Conservation (phyloP, 2,797 vertebrate genomes). For the Pangasius sanitwongsei region DNA sequence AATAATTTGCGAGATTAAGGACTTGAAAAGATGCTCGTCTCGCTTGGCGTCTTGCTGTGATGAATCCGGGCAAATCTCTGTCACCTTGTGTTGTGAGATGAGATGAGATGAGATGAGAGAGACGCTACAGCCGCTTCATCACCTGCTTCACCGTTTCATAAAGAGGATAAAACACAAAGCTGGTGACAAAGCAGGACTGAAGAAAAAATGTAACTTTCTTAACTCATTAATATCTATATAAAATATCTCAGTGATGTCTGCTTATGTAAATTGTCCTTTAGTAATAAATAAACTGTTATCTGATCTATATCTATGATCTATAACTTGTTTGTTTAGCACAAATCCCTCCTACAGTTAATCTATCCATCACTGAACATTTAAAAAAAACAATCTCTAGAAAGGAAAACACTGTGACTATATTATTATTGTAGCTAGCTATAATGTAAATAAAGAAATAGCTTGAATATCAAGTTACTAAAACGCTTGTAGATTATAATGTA, state of each 20-base stretch:
- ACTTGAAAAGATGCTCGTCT: slow-evolving; percentile 36
- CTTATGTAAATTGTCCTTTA: neutral
- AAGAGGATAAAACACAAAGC: neutral
- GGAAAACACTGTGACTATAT: neutral
- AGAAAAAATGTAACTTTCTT: neutral
- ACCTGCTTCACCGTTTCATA: neutral
- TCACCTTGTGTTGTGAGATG: neutral
- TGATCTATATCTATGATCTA: neutral
- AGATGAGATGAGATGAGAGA: neutral
- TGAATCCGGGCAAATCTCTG: neutral
- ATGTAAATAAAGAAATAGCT: neutral
- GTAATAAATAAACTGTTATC: neutral
- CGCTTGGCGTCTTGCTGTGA: neutral
- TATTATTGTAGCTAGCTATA: neutral
- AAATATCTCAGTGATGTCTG: neutral
- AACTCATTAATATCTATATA: neutral
- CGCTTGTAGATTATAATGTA: too few relatives aligned
- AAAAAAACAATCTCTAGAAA: neutral
- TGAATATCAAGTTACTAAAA: neutral
- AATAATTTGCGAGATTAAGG: slow-evolving; percentile 30
- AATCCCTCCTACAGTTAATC: neutral
- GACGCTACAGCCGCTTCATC: neutral
- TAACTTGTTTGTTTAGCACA: neutral
- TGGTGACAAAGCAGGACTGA: neutral
- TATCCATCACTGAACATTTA: neutral